phyloP scores from a whole-genome alignment of 1,140 invertebrate species.

The Lithobius niger region DNA sequence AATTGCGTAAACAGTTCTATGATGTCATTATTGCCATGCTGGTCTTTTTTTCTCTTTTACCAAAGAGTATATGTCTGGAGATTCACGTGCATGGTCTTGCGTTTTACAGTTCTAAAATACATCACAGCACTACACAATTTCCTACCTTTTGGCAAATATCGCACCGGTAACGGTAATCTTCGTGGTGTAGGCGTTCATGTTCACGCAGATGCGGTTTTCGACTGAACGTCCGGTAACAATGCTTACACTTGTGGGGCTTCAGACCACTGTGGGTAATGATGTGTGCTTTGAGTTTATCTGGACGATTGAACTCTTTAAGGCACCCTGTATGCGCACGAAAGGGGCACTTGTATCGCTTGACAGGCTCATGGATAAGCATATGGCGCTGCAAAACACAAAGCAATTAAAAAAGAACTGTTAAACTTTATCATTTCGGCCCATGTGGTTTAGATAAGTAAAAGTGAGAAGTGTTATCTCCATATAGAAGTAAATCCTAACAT shows the following conservation, averaged over 20 bases:
- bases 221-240: conserved; percentile 13
- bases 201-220: conserved; percentile 25
- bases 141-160: not conserved
- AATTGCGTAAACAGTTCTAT: too few species aligned
- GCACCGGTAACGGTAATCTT: conserved; percentile 21
- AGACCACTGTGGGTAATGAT: conserved; percentile 31
- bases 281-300: conserved; percentile 30
- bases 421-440: too few species aligned
- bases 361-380: conserved; percentile 48
- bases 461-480: too few species aligned
- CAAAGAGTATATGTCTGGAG: too few species aligned
- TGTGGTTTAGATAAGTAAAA: too few species aligned
- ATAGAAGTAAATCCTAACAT: too few species aligned
- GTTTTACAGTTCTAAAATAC: too few species aligned
- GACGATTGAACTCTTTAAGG: conserved; percentile 47
- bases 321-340: conserved; percentile 47
- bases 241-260: conserved; percentile 16
- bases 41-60: too few species aligned
- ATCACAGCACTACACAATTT: too few species aligned
- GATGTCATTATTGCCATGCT: too few species aligned
- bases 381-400: conserved; percentile 53
- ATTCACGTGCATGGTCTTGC: too few species aligned
- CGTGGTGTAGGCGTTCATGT: conserved; percentile 27
- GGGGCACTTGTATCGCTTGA: conserved; percentile 51
- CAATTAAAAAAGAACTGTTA: too few species aligned